These are phyloP conservation scores for Cordilura impudica DNA, from an alignment of 2,888 invertebrate species.

Conservation along the genomic window DNA sequence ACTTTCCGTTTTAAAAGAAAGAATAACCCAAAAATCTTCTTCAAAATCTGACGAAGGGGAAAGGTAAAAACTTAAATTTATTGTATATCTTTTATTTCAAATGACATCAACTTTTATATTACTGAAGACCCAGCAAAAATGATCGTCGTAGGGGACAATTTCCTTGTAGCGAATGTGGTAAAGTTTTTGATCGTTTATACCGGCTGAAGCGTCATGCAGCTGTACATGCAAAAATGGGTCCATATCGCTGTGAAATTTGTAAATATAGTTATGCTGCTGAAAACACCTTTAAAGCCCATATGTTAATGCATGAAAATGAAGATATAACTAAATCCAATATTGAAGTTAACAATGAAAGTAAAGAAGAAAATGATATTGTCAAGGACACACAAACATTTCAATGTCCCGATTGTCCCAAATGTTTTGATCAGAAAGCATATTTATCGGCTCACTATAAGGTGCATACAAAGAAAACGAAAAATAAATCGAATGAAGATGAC, in stretches of 20 bases:
- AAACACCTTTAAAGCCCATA: conserved; percentile 67
- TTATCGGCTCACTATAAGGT: conserved; percentile 79
- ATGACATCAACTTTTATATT: neutral
- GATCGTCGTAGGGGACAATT: conserved; percentile 57
- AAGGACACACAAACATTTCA: conserved; percentile 32
- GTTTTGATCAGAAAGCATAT: conserved; percentile 77
- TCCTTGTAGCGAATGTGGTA: conserved; percentile 78
- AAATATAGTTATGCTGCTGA: conserved; percentile 45
- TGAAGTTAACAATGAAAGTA: neutral
- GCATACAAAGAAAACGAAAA: conserved; percentile 27
- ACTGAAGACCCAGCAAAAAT: conserved; percentile 53
- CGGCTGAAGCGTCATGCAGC: conserved; percentile 73
- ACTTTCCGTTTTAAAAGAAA: conserved; percentile 37
- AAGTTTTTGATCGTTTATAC: conserved; percentile 78
- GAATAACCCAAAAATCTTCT: conserved; percentile 9
- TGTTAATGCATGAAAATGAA: conserved; percentile 16
- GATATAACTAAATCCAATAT: neutral
- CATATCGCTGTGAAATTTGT: conserved; percentile 69
- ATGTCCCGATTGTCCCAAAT: conserved; percentile 79
- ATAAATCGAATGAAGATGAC: neutral
- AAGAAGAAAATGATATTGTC: neutral
- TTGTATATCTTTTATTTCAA: neutral
- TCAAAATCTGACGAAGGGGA: neutral
- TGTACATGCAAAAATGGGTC: conserved; percentile 67
- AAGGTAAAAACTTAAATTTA: neutral